Conservation (phyloP, 2,888 invertebrate genomes). For the Synergus umbraculus region DNA sequence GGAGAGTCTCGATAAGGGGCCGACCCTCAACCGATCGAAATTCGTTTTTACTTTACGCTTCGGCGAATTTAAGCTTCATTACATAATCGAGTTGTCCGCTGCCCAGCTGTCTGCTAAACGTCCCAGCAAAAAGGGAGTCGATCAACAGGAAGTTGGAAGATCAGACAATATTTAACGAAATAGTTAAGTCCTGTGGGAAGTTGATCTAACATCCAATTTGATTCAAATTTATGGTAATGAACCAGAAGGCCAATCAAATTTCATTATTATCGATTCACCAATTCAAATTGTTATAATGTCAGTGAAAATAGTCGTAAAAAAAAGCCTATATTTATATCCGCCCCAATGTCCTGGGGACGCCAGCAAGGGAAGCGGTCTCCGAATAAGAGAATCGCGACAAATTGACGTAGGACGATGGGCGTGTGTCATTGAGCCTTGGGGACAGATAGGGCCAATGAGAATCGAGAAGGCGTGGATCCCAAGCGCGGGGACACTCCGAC, state of each 20-base stretch:
- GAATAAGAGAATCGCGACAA: slow-evolving; percentile 27
- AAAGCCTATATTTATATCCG: background rate
- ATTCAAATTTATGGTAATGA: background rate
- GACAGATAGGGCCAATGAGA: slow-evolving; percentile 71
- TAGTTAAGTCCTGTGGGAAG: slow-evolving; percentile 1
- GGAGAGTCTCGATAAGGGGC: slow-evolving; percentile 13
- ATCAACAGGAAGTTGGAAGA: slow-evolving; percentile 32
- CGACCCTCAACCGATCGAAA: slow-evolving; percentile 27
- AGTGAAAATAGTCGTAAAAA: background rate
- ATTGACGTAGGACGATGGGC: slow-evolving; percentile 58
- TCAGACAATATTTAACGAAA: slow-evolving; percentile 25
- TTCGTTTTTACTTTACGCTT: slow-evolving; percentile 48
- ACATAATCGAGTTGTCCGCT: slow-evolving; percentile 66
- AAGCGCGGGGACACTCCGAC: slow-evolving; percentile 53
- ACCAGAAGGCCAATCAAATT: background rate
- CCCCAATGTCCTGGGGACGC: slow-evolving; percentile 25
- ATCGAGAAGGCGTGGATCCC: slow-evolving; percentile 55
- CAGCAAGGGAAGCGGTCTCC: slow-evolving; percentile 12
- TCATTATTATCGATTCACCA: background rate
- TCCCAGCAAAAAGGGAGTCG: slow-evolving; percentile 5
- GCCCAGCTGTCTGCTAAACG: slow-evolving; percentile 67
- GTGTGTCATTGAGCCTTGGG: slow-evolving; percentile 69
- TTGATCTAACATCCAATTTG: background rate
- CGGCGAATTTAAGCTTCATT: slow-evolving; percentile 58
- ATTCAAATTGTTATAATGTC: background rate